A percentile compares a stretch with the other conserved stretches of the same genome.
Conservation (phyloP, 2,797 vertebrate species). For the Lophura swinhoii region DNA sequence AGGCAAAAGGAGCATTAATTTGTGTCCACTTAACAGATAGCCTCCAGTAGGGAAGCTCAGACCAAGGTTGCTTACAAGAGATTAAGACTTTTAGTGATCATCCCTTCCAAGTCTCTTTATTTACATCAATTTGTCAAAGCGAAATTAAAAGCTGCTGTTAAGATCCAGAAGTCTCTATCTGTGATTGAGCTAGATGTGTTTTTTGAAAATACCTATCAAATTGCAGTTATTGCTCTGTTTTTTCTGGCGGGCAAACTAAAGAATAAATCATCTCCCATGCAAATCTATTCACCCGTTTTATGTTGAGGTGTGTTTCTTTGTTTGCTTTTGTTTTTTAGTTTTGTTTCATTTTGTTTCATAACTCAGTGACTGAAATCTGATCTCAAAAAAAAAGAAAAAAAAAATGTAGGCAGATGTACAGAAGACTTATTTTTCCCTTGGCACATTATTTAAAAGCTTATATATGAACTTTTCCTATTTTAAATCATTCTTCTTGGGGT, state of each 20-base stretch:
- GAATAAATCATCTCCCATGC: slow-evolving; percentile 39
- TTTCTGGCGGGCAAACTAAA: slow-evolving; percentile 32
- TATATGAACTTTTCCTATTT: slow-evolving; percentile 53
- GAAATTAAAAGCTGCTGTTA: slow-evolving; percentile 53
- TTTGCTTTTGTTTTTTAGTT: accelerated
- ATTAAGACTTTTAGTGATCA: slow-evolving; percentile 31
- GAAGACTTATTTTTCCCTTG: slow-evolving; percentile 54
- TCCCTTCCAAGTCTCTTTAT: slow-evolving; percentile 43
- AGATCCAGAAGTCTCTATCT: neutral
- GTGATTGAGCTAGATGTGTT: neutral
- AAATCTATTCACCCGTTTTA: slow-evolving; percentile 55
- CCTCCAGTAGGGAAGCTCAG: slow-evolving; percentile 53
- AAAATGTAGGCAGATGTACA: slow-evolving; percentile 57
- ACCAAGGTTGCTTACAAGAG: slow-evolving; percentile 62
- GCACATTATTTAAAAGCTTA: slow-evolving; percentile 43
- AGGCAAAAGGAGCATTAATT: slow-evolving; percentile 39
- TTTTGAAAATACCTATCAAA: slow-evolving; percentile 43
- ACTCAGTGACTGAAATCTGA: slow-evolving; percentile 55
- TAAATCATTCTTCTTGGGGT: slow-evolving; percentile 39
- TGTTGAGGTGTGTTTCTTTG: neutral
- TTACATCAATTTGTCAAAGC: slow-evolving; percentile 64
- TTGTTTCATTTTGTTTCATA: slow-evolving; percentile 50
- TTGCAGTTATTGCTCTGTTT: slow-evolving; percentile 40
- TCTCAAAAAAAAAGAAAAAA: neutral
- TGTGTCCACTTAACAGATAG: slow-evolving; percentile 28